Base-by-base conservation (phyloP, 1,140 invertebrate species). In the Halesus radiatus region DNA sequence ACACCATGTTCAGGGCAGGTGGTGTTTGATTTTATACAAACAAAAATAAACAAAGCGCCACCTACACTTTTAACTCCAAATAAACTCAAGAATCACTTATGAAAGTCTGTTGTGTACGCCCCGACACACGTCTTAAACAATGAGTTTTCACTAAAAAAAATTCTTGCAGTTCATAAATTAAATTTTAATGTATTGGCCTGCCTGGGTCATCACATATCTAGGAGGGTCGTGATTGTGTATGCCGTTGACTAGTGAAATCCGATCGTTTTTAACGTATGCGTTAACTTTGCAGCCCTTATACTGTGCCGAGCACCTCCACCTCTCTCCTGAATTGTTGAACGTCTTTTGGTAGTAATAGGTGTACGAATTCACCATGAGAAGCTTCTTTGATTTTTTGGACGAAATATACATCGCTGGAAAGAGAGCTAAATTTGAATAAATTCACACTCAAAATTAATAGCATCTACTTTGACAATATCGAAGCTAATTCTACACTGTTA, bases 231-330 rank as follows among this genome's bases (percentile, higher is more conserved):
- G 68, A 50, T 72, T 72, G 32, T 72, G 32, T 0, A 8, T 50
- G 3, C 50, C n/a, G 18, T 22, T 45, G n/a, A 18, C 23, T 23
- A 23, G 50, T n/a, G 29, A 13, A 10, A 66, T 66, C 18, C 37
- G 10, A 50, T 52, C 37, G 20, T 72, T 32, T 3, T 56, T 58
- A 20, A 52, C 29, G 32, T 50, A 37, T 0, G 56, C 20, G 53
- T 56, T 53, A 18, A 53, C 73, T 18, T 56, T 75, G 29, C 73
- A 75, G 22, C 73, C 73, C 29, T 60, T 75, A 8, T 26, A 23
- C 3, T 64, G 22, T 7, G 62, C 26, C 6, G 62, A 64, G 26
- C 62, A 64, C 16, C 22, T 64, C 62, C 62, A 64, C 26, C 62
- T 32, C 3, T 64, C 62, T 64, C 22, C 62, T 6, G 64, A 62